Percentiles rank a stretch among this genome's conserved stretches.
Conservation (phyloP, 2,113 vertebrate species). For the Chionodraco myersi region DNA sequence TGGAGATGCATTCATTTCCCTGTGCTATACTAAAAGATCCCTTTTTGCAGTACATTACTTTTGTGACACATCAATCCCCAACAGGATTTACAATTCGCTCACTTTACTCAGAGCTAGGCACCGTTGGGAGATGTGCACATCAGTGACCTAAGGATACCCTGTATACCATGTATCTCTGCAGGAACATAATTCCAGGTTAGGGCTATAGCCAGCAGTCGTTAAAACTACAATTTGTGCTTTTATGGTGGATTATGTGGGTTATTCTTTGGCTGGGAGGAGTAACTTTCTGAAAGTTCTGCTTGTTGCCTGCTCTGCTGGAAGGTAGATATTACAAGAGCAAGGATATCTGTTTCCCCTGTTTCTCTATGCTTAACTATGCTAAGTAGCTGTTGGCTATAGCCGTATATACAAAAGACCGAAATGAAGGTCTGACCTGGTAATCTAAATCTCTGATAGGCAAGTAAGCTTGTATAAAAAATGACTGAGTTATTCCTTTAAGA, state of each 20-base stretch:
- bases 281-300: neutral
- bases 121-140: neutral
- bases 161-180: neutral
- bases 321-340: neutral
- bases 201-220: no score
- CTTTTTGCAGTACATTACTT: neutral
- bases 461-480: neutral
- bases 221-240: neutral
- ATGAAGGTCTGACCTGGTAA: neutral
- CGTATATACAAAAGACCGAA: neutral
- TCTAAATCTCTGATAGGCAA: conserved; percentile 1
- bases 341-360: neutral
- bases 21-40: no score
- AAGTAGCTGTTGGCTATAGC: neutral
- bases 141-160: neutral
- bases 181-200: neutral
- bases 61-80: neutral
- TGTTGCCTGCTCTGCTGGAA: no score
- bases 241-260: neutral
- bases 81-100: no score
- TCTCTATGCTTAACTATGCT: neutral
- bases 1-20: no score
- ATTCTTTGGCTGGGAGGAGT: neutral
- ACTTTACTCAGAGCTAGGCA: no score
- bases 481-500: neutral